Evolutionary conservation across 2,797 vertebrate genomes (phyloP).

Genomic region (Eremophila alpestris): DNA sequence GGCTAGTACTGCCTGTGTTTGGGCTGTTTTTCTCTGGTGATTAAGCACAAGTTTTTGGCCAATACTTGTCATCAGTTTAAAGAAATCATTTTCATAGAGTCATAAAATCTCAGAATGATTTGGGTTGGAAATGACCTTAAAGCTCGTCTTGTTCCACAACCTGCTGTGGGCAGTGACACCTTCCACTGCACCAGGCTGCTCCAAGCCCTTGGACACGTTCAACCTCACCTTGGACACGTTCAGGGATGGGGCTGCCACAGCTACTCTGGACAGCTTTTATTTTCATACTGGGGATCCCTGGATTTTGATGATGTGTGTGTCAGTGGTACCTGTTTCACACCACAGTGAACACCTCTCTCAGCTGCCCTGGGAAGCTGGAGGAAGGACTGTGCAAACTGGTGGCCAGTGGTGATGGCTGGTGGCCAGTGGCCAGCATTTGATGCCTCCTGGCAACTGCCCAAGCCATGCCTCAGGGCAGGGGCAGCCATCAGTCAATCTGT

Average conservation of each 20-base stretch:
- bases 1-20: background rate
- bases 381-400: background rate
- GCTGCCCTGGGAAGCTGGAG: background rate
- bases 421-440: background rate
- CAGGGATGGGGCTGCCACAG: background rate
- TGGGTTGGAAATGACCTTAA: background rate
- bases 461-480: background rate
- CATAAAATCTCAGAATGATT: background rate
- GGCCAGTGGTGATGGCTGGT: background rate
- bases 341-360: fast-evolving
- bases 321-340: background rate
- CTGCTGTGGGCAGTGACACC: background rate
- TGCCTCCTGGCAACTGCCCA: background rate
- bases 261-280: background rate
- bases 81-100: background rate
- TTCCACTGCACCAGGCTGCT: background rate
- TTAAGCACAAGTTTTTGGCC: background rate
- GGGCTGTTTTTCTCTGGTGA: background rate
- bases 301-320: background rate
- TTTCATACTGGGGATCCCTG: background rate
- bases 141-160: background rate
- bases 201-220: background rate
- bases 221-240: background rate
- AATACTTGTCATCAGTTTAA: background rate
- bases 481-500: fast-evolving